Evolutionary conservation across 2,888 invertebrate genomes (phyloP).

Genomic region (Miltochrista miniata): DNA sequence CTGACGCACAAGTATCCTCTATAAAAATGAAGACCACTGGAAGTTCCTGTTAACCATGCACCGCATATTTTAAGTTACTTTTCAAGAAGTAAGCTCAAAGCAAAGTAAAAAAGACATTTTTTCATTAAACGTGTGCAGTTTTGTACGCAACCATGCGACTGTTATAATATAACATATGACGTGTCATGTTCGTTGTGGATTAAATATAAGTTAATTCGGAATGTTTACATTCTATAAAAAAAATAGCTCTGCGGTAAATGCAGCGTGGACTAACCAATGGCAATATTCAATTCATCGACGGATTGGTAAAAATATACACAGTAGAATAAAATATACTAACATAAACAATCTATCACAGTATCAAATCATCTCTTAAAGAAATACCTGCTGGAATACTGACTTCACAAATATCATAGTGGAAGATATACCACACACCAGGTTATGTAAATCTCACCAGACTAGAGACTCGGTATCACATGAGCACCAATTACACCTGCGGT

Average conservation of each 20-base stretch:
- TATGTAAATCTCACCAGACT: conserved; percentile 6
- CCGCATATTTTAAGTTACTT: conserved; percentile 52
- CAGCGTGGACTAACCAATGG: conserved; percentile 8
- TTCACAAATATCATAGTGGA: conserved; percentile 29
- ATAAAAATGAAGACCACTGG: conserved; percentile 77
- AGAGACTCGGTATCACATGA: conserved; percentile 8
- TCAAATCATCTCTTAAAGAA: conserved; percentile 20
- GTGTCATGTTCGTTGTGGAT: conserved; percentile 32
- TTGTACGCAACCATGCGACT: neutral
- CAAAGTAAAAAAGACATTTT: conserved; percentile 27
- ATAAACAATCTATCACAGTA: conserved; percentile 47
- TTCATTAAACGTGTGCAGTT: neutral
- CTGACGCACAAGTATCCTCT: conserved; percentile 59
- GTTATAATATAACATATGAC: conserved; percentile 5
- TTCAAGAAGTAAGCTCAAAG: conserved; percentile 50
- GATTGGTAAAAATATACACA: conserved; percentile 16
- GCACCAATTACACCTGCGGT: conserved; percentile 27
- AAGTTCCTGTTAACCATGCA: conserved; percentile 65
- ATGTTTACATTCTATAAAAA: conserved; percentile 11
- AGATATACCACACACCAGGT: conserved; percentile 24
- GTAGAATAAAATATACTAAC: conserved; percentile 24
- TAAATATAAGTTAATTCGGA: conserved; percentile 22
- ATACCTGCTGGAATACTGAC: conserved; percentile 19
- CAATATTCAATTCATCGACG: conserved; percentile 15
- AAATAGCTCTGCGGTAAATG: too few species aligned